These are phyloP conservation scores for Lucifuga dentata DNA, from an alignment of 2,113 vertebrate genomes.

Conservation along the genomic window DNA sequence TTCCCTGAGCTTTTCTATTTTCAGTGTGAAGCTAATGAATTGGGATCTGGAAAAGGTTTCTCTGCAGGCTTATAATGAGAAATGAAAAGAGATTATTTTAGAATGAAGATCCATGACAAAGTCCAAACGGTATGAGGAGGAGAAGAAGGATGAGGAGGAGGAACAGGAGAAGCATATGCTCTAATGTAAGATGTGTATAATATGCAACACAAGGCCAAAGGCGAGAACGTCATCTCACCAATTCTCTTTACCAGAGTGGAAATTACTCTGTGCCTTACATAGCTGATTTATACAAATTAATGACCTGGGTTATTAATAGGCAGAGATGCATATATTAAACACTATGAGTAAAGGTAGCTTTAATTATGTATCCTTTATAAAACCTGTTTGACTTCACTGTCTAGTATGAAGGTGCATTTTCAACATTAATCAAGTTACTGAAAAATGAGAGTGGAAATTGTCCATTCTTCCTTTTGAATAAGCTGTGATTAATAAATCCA, in stretches of 20 bases:
- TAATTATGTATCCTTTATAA: conserved; percentile 81
- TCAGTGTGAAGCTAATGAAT: conserved; percentile 80
- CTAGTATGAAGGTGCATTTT: conserved; percentile 52
- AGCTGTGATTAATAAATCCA: conserved; percentile 1
- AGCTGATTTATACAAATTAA: conserved; percentile 80
- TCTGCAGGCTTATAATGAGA: conserved; percentile 80
- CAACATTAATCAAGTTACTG: conserved; percentile 53
- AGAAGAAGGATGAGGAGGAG: conserved; percentile 49
- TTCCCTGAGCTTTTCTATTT: conserved; percentile 78
- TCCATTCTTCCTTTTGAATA: conserved; percentile 25
- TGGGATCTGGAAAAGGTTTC: conserved; percentile 75
- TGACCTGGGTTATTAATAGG: conserved; percentile 79
- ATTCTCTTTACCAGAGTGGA: conserved; percentile 75
- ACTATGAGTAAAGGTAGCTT: conserved; percentile 82
- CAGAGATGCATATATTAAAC: conserved; percentile 79
- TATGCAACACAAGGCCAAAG: conserved; percentile 77
- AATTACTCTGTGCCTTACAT: conserved; percentile 76
- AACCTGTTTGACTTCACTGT: conserved; percentile 76
- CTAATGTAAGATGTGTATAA: conserved; percentile 77
- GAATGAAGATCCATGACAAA: conserved; percentile 82
- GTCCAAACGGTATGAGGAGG: conserved; percentile 72
- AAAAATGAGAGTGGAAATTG: conserved; percentile 47
- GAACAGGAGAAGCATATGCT: conserved; percentile 41
- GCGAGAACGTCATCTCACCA: conserved; percentile 76
- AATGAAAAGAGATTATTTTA: conserved; percentile 85